A percentile compares a stretch with the other conserved stretches of the same genome.
Evolutionary conservation across 2,888 invertebrate genomes (phyloP).

Genomic region (Ligdia adustata): DNA sequence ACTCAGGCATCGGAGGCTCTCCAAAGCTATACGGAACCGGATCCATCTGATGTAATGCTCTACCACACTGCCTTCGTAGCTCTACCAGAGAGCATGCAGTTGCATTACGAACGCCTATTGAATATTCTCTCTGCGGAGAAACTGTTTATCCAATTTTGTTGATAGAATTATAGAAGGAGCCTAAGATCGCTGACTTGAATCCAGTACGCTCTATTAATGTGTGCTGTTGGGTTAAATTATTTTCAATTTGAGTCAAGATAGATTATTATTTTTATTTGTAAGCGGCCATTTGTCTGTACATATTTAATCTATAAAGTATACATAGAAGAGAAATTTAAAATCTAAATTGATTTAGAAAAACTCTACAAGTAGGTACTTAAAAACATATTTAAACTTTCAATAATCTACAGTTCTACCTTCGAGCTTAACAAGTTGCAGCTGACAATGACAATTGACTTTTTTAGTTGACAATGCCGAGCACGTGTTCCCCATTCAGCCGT

Average conservation of each 20-base stretch:
- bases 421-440: neutral
- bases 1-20: slow-evolving; percentile 1
- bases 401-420: neutral
- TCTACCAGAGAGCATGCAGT: neutral
- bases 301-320: too few species aligned
- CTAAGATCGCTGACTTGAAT: too few species aligned
- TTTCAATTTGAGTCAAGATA: too few species aligned
- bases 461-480: neutral
- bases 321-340: too few species aligned
- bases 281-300: too few species aligned
- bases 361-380: too few species aligned
- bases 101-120: slow-evolving; percentile 4
- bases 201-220: too few species aligned
- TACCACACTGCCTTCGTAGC: slow-evolving; percentile 1
- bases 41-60: slow-evolving; percentile 9
- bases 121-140: neutral
- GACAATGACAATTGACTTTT: neutral
- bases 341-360: too few species aligned
- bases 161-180: too few species aligned
- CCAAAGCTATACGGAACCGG: slow-evolving; percentile 5
- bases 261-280: too few species aligned
- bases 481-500: slow-evolving; percentile 4
- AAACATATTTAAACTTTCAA: too few species aligned
- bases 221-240: too few species aligned
- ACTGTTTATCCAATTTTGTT: neutral